Evolutionary conservation across 2,888 invertebrate species (phyloP).

Genomic region (Ochropleura plecta): DNA sequence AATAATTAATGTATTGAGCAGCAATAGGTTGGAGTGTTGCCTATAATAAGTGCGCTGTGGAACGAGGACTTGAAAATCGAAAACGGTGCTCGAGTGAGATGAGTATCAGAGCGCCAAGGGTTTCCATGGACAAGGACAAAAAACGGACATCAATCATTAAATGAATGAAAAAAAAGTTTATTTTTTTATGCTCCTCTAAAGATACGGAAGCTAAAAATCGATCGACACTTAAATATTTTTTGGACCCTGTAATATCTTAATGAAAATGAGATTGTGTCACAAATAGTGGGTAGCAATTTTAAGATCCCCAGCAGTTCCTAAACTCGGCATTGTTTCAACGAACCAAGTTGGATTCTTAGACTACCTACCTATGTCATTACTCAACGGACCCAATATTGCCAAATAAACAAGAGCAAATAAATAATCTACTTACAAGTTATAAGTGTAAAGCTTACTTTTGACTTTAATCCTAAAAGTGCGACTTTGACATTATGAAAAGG

Average conservation of each 20-base stretch:
- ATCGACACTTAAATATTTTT: too few species aligned
- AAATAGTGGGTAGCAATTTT: neutral
- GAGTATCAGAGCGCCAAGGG: neutral
- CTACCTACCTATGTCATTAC: neutral
- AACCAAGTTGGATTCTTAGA: slow-evolving; percentile 6
- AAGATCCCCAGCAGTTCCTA: neutral
- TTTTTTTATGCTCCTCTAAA: too few species aligned
- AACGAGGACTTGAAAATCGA: neutral
- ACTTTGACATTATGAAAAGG: slow-evolving; percentile 49
- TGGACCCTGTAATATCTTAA: too few species aligned
- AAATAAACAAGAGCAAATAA: slow-evolving; percentile 7
- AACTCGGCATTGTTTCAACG: neutral
- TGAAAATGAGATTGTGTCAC: too few species aligned
- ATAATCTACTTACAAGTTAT: neutral
- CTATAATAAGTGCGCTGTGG: neutral
- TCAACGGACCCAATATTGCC: slow-evolving; percentile 4
- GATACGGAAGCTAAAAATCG: too few species aligned
- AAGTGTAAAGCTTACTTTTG: slow-evolving; percentile 17
- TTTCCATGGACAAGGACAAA: neutral
- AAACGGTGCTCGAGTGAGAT: neutral
- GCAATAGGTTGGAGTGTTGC: neutral
- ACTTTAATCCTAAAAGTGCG: slow-evolving; percentile 29
- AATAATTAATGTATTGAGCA: neutral
- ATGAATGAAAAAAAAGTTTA: neutral
- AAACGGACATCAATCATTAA: too few species aligned